These are phyloP conservation scores for Notarius quadriscutis DNA, from an alignment of 2,113 vertebrate species.

Conservation along the genomic window DNA sequence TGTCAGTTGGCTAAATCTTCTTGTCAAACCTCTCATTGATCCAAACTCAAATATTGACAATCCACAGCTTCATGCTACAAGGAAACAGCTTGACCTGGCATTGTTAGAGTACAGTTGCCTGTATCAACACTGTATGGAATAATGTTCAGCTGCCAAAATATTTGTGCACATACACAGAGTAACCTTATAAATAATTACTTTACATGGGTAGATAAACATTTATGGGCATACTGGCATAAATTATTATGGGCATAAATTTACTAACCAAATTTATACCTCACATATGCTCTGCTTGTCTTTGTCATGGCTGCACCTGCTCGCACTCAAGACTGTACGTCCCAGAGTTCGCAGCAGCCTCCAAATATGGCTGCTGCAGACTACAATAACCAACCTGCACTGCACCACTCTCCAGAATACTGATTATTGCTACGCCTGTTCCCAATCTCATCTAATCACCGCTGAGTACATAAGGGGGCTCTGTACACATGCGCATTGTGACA, in stretches of 20 bases:
- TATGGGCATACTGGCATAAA: not conserved
- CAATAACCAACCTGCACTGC: too few relatives aligned
- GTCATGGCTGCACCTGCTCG: not conserved
- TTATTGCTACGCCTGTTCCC: too few relatives aligned
- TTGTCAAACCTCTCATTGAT: not conserved
- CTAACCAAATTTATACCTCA: not conserved
- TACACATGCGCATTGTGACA: too few relatives aligned
- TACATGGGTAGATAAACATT: not conserved
- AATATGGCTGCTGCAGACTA: too few relatives aligned
- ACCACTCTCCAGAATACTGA: too few relatives aligned
- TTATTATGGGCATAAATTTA: not conserved
- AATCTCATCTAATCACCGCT: too few relatives aligned
- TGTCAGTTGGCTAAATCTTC: not conserved
- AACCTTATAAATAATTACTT: not conserved
- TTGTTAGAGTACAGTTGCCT: not conserved
- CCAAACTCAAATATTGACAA: not conserved
- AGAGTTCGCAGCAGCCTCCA: too few relatives aligned
- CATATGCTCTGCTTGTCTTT: not conserved
- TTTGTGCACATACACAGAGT: not conserved
- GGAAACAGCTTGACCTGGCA: not conserved
- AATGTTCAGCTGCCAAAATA: not conserved
- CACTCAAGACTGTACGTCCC: too few relatives aligned
- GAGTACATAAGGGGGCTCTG: too few relatives aligned
- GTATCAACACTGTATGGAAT: not conserved
- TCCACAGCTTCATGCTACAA: not conserved